Percentiles rank a stretch among this genome's conserved stretches.
phyloP scores from a whole-genome alignment of 2,113 vertebrate genomes.

The Bubo bubo region DNA sequence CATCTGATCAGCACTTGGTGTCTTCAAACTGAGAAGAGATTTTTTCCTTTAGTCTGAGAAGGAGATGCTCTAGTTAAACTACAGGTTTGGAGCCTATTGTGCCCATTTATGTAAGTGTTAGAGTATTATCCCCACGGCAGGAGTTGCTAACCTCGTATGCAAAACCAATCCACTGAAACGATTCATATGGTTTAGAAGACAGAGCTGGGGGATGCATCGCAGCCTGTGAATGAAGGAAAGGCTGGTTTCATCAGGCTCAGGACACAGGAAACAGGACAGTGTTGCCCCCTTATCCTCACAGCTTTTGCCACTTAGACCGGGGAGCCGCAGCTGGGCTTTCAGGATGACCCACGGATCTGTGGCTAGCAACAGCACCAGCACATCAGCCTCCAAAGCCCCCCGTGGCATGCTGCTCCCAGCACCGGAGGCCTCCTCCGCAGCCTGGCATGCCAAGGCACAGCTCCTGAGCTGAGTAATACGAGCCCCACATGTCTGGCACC shows the following conservation, averaged over 20 bases:
- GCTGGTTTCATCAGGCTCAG: rapidly evolving
- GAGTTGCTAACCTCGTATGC: rapidly evolving
- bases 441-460: not conserved
- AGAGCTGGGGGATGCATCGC: rapidly evolving
- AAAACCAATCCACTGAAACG: rapidly evolving
- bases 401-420: rapidly evolving
- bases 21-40: not conserved
- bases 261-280: rapidly evolving
- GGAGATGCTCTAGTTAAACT: not conserved
- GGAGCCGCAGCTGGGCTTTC: too few species aligned
- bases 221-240: rapidly evolving
- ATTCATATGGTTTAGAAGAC: rapidly evolving
- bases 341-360: not conserved
- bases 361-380: not conserved
- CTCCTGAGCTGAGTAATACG: not conserved
- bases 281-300: not conserved
- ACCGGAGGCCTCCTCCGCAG: not conserved
- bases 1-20: not conserved
- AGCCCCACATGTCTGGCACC: not conserved
- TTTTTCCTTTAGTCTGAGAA: not conserved
- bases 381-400: not conserved
- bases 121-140: not conserved
- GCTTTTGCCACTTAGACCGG: not conserved
- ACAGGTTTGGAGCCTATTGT: not conserved
- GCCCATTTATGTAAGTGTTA: rapidly evolving